phyloP scores from a whole-genome alignment of 2,888 invertebrate species.

The Saturnia japonica region DNA sequence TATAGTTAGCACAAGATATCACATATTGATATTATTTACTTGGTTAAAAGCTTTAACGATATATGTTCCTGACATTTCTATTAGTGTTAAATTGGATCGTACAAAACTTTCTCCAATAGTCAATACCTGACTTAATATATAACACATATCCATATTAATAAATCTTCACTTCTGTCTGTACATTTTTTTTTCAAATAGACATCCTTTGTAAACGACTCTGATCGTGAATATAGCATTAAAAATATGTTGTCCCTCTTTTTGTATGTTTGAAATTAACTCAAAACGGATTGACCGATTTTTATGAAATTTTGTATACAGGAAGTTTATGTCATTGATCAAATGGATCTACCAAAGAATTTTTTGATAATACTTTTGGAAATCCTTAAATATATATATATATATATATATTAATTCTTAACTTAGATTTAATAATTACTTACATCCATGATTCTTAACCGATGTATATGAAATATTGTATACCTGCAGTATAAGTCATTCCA shows the following conservation, averaged over 20 bases:
- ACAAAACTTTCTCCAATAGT: not conserved
- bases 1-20: not conserved
- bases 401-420: too few species aligned
- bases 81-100: not conserved
- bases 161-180: not conserved
- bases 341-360: too few species aligned
- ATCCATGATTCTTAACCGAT: too few species aligned
- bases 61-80: constrained; percentile 2
- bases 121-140: not conserved
- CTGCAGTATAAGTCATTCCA: too few species aligned
- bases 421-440: too few species aligned
- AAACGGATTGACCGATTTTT: too few species aligned
- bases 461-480: too few species aligned
- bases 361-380: too few species aligned
- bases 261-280: not conserved
- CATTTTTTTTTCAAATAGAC: not conserved
- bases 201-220: not conserved
- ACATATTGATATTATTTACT: not conserved
- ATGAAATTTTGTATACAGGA: too few species aligned
- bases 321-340: too few species aligned
- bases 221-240: not conserved
- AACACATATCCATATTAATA: not conserved
- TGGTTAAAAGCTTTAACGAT: not conserved
- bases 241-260: not conserved
- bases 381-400: too few species aligned